Evolutionary conservation across 2,888 invertebrate genomes (phyloP), one percentile per base, ranked within the genome.

Genomic region (Sphaerophoria taeniata): DNA sequence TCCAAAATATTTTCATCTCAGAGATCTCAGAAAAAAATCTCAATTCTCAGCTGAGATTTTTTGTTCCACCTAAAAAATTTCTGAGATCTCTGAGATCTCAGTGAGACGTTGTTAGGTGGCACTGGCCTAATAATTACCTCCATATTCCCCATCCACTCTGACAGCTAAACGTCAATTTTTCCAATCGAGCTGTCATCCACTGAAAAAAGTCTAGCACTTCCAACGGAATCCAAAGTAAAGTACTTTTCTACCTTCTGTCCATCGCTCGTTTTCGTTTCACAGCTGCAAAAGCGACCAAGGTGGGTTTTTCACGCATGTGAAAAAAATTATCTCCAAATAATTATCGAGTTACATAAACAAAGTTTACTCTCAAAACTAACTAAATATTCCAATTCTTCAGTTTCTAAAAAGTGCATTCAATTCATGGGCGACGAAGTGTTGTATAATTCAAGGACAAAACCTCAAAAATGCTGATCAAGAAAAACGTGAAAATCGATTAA

Each of bases 191-290:
- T 84, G 84, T 84, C 85, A 85, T 39, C 0, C 36, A 60, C 12
- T 43, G 11, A 24, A 43, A 43, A 39, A 31, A 60, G 76, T 85
- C 56, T 9, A 58, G 81, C 70, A 85, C 53, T 77, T 63, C 45
- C 34, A 51, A 3, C 43, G 12, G 9, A 43, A 43, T 56, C 56
- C 39, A 34, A 11, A 36, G 63, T 63, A 34, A 11, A 36, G 63
- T 63, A 76, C 55, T 12, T 24, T 24, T 24, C 2, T 24, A 24
- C 9, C 43, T 43, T 43, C 72, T 70, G 58, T 67, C 72, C 55
- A 58, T 80, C 75, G 71, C 72, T 75, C 85, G 80, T 76, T 80
- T 79, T 85, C 76, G 76, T 77, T 77, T 85, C 73, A 73, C 81
- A 85, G 76, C 85, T 85, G 70, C 76, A 70, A 53, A 77, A 58